Evolutionary conservation across 2,888 invertebrate species (phyloP), one percentile per base, ranked within the genome.

Genomic region (Entomobrya proxima): DNA sequence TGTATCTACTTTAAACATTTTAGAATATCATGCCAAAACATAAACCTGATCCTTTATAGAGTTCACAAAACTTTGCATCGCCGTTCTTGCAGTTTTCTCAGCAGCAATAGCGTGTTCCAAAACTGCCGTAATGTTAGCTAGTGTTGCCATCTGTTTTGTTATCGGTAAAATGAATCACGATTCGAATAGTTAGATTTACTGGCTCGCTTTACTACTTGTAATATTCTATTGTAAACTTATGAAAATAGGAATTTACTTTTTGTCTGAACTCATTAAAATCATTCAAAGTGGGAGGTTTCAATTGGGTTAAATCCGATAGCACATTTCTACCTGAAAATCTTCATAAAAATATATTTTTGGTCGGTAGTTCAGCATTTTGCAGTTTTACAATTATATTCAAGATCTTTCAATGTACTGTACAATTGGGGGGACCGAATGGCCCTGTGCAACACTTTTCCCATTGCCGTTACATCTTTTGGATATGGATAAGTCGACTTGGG

Each of bases 51-150:
- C 81, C 50, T 76, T 75, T 1, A 77, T 58, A 0, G 18, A 35
- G 1, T 81, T 75, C 7, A 86, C 58, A 52, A 81, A 58, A 13
- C 24, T 37, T 18, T 78, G 55, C 9, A 86, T 27, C 3, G 55
- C 18, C 21, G 21, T 44, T 21, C 81, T 35, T 1, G 81, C 76
- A 15, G 64, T 21, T 37, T 77, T 75, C 64, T 76, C 86, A 1
- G 58, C 81, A 18, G 61, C 81, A 0, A 81, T 6, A 15, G 81
- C 86, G 30, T 86, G 44, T 40, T 85, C 80, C 27, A 85, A 18
- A 15, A 74, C 3, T 27, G 74, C 64, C 11, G 85, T 74, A 5
- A 85, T 40, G 47, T 69, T 69, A 5, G 67, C 67, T n/a, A 84
- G 32, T 35, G 21, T 64, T 15, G 80, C 44, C 50, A 82, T 75